phyloP scores from a whole-genome alignment of 2,113 vertebrate species.

The Pachyramphus minor region DNA sequence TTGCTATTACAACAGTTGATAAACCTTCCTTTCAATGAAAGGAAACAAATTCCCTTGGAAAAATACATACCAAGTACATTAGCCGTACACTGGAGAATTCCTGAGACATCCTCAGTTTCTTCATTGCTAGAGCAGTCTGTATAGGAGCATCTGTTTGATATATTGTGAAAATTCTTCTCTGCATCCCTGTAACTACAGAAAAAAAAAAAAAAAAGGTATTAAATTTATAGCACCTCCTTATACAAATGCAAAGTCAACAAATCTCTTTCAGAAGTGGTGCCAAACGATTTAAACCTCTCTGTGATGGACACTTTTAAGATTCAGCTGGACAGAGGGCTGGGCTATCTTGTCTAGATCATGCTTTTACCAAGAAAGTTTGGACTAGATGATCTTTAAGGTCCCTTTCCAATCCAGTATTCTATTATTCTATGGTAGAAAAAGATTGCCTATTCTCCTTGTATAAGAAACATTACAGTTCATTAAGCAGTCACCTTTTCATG shows the following conservation, averaged over 20 bases:
- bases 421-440: not conserved
- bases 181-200: slow-evolving; percentile 82
- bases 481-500: fast-evolving
- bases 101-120: slow-evolving; percentile 87
- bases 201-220: not conserved
- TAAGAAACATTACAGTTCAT: not conserved
- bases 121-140: slow-evolving; percentile 85
- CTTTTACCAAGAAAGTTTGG: not conserved
- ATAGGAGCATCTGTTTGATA: slow-evolving; percentile 86
- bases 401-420: not conserved
- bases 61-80: slow-evolving; percentile 86
- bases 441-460: not conserved
- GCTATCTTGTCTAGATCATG: not conserved
- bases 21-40: not conserved
- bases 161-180: slow-evolving; percentile 80
- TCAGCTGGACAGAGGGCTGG: not conserved
- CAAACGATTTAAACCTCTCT: not conserved
- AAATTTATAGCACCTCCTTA: not conserved
- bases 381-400: not conserved
- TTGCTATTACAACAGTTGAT: not conserved
- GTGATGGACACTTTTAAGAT: not conserved
- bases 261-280: not conserved
- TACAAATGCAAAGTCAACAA: not conserved
- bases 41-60: not conserved
- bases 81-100: slow-evolving; percentile 92